Evolutionary conservation across 30 jellyfish, hydroid and myxozoan genomes (phyloP), one percentile per base, ranked within the genome.

Genomic region (Turritopsis rubra): DNA sequence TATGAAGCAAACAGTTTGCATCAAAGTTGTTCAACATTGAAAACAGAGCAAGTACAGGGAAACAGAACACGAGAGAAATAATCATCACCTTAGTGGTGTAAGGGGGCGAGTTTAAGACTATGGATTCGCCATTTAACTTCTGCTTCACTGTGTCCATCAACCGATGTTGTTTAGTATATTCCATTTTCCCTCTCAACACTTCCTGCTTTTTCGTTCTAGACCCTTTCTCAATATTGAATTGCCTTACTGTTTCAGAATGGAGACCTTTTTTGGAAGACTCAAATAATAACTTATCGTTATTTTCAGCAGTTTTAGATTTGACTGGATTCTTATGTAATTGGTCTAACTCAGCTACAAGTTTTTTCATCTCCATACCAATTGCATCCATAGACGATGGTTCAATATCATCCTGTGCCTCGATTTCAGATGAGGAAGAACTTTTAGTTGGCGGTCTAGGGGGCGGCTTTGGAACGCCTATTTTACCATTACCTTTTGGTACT

Each of bases 291-390:
- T 41, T 41, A 41, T 41, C 60, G 60, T 41, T 41, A 41, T 41
- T 41, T 5, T 41, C 60, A 41, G 60, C 13, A 13, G 5, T 41
- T 41, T 41, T 41, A 41, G 9, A 41, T 41, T 41, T 41, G 60
- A 5, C 13, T 13, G 60, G 60, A 41, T 41, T 41, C 60, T 41
- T 41, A 3, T 41, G 60, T 41, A 41, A 41, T 13, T 3, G 60
- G 26, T 82, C 54, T 25, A 82, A 29, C 21, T 52, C 88, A 8
- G 75, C 88, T 25, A 82, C 66, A 24, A 82, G 24, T 19, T 71
- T 22, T 22, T 66, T 71, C 88, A 82, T 82, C 17, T 82, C 85
- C 13, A 65, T 71, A 1, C 87, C 88, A 71, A 82, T 82, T 21
- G 70, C 88, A 52, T 82, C 88, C 7, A 82, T 65, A 29, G 41